Evolutionary conservation across 2,888 invertebrate genomes (phyloP), one percentile per base, ranked within the genome.

Genomic region (Chloroclysta siterata): DNA sequence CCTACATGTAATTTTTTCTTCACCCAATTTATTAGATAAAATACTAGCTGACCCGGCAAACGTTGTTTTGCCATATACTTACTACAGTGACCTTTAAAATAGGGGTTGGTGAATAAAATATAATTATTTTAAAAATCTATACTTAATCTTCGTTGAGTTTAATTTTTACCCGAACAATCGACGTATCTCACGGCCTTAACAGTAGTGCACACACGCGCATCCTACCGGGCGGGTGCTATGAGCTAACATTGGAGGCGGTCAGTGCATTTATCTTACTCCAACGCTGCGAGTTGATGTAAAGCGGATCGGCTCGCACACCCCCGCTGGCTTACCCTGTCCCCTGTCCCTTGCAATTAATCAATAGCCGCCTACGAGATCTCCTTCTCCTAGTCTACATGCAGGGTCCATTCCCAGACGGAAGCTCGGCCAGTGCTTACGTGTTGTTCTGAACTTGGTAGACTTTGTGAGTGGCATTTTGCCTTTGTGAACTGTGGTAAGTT

Each of bases 241-340:
- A 15, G 15, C 36, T 42, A 33, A 28, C 4, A 28, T 36, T 7
- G 36, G 13, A 29, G 17, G 60, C 6, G 48, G 54, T 13, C 3
- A 36, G 51, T 61, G 61, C 61, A 55, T 61, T 61, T 22, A 55
- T 55, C 55, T 61, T 61, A 50, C 55, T 61, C 46, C 51, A 55
- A 61, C 60, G 15, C 5, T 28, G 14, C 33, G 22, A 15, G 13
- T 29, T 50, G n/a, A 15, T n/a, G 50, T 60, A 44, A 10, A 29
- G 15, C 54, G 11, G 17, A 11, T 50, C 50, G 33, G 29, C n/a
- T 42, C 48, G 44, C 54, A 11, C 60, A 39, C 28, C 10, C 39
- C 41, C 36, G 2, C 14, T 17, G 6, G 4, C 8, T 28, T 36
- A 53, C 52, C 36, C 59, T 13, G 48, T 41, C 28, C 52, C 36